Evolutionary conservation across 2,888 invertebrate species (phyloP).

Genomic region (Beris morrisii): DNA sequence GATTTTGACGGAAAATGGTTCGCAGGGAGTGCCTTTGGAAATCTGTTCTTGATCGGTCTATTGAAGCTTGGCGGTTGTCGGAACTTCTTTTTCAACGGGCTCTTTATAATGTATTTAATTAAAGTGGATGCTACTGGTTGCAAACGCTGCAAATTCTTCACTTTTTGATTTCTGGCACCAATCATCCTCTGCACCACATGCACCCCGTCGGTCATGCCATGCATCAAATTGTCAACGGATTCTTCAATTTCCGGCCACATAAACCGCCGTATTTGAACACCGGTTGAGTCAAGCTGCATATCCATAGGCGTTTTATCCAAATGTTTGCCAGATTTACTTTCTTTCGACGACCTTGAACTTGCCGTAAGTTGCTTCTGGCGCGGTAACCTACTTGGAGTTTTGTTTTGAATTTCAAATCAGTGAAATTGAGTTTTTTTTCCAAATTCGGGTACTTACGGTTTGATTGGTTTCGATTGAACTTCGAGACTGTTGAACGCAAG

Average conservation of each 20-base stretch:
- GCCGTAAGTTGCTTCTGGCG: background rate
- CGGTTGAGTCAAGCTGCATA: background rate
- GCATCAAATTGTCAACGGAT: conserved; percentile 47
- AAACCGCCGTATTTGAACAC: conserved; percentile 47
- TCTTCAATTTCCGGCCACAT: conserved; percentile 55
- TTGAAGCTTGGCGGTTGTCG: background rate
- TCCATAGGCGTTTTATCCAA: background rate
- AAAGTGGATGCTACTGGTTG: conserved; percentile 47
- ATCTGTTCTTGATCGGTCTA: background rate
- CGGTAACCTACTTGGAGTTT: too few species aligned
- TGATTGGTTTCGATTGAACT: conserved; percentile 14
- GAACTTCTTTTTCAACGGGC: conserved; percentile 33
- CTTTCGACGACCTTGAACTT: conserved; percentile 4
- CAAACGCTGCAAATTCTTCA: background rate
- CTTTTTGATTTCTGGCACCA: background rate
- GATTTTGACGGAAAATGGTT: background rate
- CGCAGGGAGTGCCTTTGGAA: background rate
- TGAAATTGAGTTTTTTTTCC: background rate
- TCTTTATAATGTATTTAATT: conserved; percentile 49
- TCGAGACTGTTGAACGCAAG: background rate
- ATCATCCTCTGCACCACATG: background rate
- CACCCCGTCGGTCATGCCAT: conserved; percentile 45
- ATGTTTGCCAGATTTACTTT: background rate
- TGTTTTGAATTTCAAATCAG: background rate
- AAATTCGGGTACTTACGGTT: conserved; percentile 7